A percentile compares a stretch with the other conserved stretches of the same genome.
Evolutionary conservation across 2,888 invertebrate species (phyloP).

Genomic region (Agrotis puta): DNA sequence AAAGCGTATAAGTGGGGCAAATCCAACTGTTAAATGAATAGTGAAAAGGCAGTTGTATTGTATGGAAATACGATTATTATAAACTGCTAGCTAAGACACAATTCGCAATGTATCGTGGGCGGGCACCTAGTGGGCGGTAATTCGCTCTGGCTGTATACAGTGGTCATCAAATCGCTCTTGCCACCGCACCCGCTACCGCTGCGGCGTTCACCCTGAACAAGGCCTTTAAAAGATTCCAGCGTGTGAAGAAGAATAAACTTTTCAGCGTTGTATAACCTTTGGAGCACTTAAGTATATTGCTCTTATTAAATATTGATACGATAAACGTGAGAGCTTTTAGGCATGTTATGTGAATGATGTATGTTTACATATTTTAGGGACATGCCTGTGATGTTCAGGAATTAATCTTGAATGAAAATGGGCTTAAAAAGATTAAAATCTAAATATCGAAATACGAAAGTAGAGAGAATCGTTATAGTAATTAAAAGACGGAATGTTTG

Average conservation of each 20-base stretch:
- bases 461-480: not conserved
- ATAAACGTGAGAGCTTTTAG: slow-evolving; percentile 56
- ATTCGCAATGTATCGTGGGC: no score
- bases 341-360: slow-evolving; percentile 50
- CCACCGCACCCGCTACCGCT: not conserved
- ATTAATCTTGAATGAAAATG: slow-evolving; percentile 39
- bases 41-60: no score
- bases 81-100: no score
- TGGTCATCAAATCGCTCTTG: not conserved
- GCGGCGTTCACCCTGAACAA: not conserved
- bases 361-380: slow-evolving; percentile 44
- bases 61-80: no score
- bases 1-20: no score
- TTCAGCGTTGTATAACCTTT: slow-evolving; percentile 55
- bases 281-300: slow-evolving; percentile 68
- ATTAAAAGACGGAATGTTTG: not conserved
- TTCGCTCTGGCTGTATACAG: no score
- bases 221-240: slow-evolving; percentile 45
- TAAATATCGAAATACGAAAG: not conserved
- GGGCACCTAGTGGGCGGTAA: no score
- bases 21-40: no score
- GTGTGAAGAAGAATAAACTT: slow-evolving; percentile 56
- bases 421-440: slow-evolving; percentile 41
- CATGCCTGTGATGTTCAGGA: slow-evolving; percentile 30
- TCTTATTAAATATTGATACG: slow-evolving; percentile 71